Evolutionary conservation across 2,797 vertebrate species (phyloP).

Genomic region (Capromys pilorides): DNA sequence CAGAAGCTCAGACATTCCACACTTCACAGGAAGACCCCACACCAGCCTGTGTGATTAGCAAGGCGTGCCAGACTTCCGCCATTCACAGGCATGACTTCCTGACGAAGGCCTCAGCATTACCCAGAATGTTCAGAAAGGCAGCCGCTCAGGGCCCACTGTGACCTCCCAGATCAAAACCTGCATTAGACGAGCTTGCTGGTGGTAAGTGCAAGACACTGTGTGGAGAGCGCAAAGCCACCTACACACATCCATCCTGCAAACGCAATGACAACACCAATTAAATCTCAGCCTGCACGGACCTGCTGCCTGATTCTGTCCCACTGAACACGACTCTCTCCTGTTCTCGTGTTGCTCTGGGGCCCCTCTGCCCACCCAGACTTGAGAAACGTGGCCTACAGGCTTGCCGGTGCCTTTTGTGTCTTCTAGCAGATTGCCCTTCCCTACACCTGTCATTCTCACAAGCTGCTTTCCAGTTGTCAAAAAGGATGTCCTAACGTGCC

Average conservation of each 20-base stretch:
- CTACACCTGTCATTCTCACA: not conserved
- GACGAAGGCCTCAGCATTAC: not conserved
- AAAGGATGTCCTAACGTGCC: constrained; percentile 63
- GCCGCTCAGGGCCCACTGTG: not conserved
- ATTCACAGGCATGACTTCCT: not conserved
- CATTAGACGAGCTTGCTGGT: not conserved
- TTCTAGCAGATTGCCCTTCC: not conserved
- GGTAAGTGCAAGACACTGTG: not conserved
- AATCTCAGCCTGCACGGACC: not conserved
- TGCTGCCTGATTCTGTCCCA: not conserved
- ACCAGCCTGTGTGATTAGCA: not conserved
- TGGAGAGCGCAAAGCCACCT: not conserved
- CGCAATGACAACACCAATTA: not conserved
- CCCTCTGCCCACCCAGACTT: constrained; percentile 34
- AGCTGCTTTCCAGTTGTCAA: constrained; percentile 53
- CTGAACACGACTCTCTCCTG: not conserved
- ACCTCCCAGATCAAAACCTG: not conserved
- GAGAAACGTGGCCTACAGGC: not conserved
- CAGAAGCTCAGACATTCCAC: not conserved
- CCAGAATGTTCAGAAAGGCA: not conserved
- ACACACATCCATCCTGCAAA: not conserved
- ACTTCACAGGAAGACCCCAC: not conserved
- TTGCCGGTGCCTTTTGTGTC: constrained; percentile 61
- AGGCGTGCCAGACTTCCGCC: not conserved
- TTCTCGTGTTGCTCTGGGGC: constrained; percentile 26